Percentiles rank a stretch among this genome's conserved stretches.
Conservation (phyloP, 2,113 vertebrate species). For the Tinamus guttatus region DNA sequence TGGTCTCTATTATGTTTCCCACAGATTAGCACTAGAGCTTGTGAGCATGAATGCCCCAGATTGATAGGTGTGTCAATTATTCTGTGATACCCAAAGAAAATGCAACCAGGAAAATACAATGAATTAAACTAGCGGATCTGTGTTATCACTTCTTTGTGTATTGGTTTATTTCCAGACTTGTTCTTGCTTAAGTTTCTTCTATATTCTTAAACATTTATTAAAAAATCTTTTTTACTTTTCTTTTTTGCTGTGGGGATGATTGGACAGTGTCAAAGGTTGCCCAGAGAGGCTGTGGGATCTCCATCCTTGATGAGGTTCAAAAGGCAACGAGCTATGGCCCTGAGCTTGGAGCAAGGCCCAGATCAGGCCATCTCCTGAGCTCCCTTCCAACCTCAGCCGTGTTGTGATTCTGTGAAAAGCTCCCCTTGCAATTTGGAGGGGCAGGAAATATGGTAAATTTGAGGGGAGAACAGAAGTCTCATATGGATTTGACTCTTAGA, state of each 20-base stretch:
- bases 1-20: background rate
- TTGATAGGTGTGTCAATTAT: background rate
- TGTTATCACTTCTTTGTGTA: fast-evolving
- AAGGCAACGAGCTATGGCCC: fast-evolving
- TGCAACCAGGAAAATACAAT: background rate
- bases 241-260: background rate
- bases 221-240: background rate
- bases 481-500: background rate
- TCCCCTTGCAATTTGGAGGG: background rate
- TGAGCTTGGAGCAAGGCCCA: background rate
- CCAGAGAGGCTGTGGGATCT: background rate
- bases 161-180: background rate
- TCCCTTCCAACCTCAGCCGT: fast-evolving
- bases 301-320: background rate
- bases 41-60: background rate
- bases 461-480: background rate
- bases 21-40: background rate
- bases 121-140: background rate
- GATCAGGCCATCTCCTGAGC: fast-evolving
- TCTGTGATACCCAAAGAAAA: background rate
- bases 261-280: background rate
- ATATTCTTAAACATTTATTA: background rate
- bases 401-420: background rate
- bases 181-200: fast-evolving
- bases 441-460: fast-evolving